These are phyloP conservation scores for Cyanistes caeruleus DNA, from an alignment of 2,113 vertebrate genomes.

Conservation along the genomic window DNA sequence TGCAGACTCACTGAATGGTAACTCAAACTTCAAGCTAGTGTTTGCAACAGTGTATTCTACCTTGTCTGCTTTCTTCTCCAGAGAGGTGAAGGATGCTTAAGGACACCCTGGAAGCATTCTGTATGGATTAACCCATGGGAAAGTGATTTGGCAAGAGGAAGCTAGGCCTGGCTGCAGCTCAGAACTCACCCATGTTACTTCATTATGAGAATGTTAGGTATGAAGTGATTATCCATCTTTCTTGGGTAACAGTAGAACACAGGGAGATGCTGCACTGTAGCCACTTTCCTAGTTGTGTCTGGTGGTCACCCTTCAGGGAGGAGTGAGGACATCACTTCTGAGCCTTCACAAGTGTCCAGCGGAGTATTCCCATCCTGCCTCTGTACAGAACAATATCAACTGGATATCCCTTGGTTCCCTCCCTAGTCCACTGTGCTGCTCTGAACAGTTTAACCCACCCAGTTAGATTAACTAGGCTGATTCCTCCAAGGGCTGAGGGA, in stretches of 20 bases:
- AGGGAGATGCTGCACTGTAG: background rate
- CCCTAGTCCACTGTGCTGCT: background rate
- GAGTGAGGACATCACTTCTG: background rate
- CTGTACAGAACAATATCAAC: background rate
- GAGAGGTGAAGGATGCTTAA: background rate
- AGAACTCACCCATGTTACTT: background rate
- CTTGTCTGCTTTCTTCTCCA: background rate
- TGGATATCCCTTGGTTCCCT: background rate
- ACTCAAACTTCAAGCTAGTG: background rate
- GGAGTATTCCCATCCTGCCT: background rate
- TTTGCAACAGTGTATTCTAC: background rate
- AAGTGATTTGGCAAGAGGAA: background rate
- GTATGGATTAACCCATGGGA: background rate
- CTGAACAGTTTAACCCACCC: background rate
- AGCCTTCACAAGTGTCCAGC: background rate
- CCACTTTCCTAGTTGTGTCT: background rate
- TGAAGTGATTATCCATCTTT: background rate
- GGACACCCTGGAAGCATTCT: background rate
- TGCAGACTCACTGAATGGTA: background rate
- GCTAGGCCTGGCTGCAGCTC: background rate
- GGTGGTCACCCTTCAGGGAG: background rate
- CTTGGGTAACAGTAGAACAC: background rate
- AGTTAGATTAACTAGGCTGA: background rate
- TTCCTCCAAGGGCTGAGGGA: background rate
- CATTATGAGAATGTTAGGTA: background rate